Conservation (phyloP, 1,140 invertebrate species). For the Pachypsylla venusta region DNA sequence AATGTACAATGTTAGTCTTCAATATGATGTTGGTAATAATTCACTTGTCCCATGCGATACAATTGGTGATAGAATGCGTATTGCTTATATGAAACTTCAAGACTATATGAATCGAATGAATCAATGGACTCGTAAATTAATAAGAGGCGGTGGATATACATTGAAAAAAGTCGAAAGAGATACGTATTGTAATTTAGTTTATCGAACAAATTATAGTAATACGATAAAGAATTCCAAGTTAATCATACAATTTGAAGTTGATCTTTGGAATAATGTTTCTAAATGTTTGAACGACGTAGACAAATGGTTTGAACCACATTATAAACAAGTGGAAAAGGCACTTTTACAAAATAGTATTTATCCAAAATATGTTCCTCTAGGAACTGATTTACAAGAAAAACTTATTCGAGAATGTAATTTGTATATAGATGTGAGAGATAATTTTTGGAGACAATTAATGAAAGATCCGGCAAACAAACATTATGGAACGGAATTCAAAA, state of each 20-base stretch:
- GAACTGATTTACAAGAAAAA: background rate
- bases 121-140: background rate
- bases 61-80: background rate
- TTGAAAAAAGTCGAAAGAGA: constrained; percentile 4
- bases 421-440: background rate
- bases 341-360: background rate
- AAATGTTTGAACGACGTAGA: background rate
- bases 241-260: background rate
- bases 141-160: background rate
- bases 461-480: background rate
- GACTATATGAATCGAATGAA: background rate
- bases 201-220: background rate
- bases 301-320: background rate
- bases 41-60: background rate
- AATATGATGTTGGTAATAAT: constrained; percentile 1
- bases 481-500: background rate
- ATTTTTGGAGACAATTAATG: background rate
- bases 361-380: background rate
- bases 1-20: constrained; percentile 8
- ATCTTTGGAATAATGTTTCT: background rate
- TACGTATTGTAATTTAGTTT: background rate
- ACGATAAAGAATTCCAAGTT: background rate
- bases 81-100: background rate
- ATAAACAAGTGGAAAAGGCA: background rate
- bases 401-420: background rate